phyloP scores from a whole-genome alignment of 2,113 vertebrate genomes.

The Corvus hawaiiensis region DNA sequence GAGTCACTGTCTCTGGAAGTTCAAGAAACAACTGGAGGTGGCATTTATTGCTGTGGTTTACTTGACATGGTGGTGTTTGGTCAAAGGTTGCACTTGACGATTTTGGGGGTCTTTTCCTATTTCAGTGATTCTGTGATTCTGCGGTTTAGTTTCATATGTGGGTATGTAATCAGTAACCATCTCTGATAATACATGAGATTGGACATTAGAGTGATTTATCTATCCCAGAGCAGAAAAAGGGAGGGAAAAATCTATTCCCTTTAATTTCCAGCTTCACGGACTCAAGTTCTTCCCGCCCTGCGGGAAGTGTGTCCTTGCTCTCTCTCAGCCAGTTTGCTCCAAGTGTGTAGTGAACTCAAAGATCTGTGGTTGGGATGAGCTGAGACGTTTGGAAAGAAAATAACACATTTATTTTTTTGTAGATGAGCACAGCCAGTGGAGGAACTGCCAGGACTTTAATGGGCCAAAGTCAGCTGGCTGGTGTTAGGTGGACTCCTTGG shows the following conservation, averaged over 20 bases:
- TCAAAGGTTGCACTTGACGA: not conserved
- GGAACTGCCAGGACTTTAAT: not conserved
- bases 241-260: not conserved
- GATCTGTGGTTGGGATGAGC: not conserved
- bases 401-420: not conserved
- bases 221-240: not conserved
- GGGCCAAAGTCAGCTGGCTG: not conserved
- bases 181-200: not conserved
- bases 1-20: not conserved
- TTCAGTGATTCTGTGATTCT: not conserved
- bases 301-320: not conserved
- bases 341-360: not conserved
- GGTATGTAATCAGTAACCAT: not conserved
- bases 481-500: not conserved
- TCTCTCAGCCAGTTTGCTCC: not conserved
- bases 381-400: slow-evolving; percentile 5
- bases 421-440: not conserved
- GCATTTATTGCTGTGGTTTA: not conserved
- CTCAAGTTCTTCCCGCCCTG: not conserved
- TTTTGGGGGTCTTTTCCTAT: not conserved
- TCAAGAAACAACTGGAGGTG: not conserved
- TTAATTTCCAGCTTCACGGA: not conserved
- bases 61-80: not conserved
- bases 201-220: not conserved
- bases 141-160: not conserved